Percentiles rank a stretch among this genome's conserved stretches.
phyloP scores from a whole-genome alignment of 2,797 vertebrate genomes.

The Cheirogaleus major region DNA sequence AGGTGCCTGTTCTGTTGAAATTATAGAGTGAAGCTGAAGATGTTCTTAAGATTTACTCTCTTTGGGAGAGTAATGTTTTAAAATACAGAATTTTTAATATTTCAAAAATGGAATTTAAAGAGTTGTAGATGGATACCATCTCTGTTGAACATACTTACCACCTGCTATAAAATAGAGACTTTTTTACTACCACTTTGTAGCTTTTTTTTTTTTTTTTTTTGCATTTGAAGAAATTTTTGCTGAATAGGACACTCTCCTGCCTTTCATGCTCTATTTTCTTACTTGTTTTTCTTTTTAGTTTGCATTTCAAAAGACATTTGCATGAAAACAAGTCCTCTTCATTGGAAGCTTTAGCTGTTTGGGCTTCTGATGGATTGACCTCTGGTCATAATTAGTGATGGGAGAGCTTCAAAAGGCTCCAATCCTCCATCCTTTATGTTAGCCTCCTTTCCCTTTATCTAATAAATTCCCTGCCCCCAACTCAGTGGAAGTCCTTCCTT shows the following conservation, averaged over 20 bases:
- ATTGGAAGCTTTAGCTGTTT: conserved; percentile 34
- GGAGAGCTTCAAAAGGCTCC: conserved; percentile 27
- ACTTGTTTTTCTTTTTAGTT: background rate
- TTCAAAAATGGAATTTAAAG: background rate
- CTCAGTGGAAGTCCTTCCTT: background rate
- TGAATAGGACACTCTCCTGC: background rate
- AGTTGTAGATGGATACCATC: background rate
- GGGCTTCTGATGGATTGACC: conserved; percentile 13
- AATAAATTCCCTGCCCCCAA: background rate
- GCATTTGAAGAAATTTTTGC: background rate
- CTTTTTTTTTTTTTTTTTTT: background rate
- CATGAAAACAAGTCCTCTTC: conserved; percentile 44
- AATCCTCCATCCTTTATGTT: background rate
- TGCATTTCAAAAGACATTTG: conserved; percentile 66
- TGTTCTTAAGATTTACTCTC: background rate
- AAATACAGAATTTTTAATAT: conserved; percentile 1
- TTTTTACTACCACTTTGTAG: background rate
- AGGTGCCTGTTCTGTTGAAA: background rate
- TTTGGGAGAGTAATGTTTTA: conserved; percentile 12
- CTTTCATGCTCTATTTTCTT: background rate
- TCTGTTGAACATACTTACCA: background rate
- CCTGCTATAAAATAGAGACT: background rate
- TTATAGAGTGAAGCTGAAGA: background rate
- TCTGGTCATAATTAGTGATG: conserved; percentile 12
- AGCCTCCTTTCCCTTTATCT: background rate